These are phyloP conservation scores for Phalacrocorax carbo DNA, from an alignment of 2,113 vertebrate genomes.

Conservation along the genomic window DNA sequence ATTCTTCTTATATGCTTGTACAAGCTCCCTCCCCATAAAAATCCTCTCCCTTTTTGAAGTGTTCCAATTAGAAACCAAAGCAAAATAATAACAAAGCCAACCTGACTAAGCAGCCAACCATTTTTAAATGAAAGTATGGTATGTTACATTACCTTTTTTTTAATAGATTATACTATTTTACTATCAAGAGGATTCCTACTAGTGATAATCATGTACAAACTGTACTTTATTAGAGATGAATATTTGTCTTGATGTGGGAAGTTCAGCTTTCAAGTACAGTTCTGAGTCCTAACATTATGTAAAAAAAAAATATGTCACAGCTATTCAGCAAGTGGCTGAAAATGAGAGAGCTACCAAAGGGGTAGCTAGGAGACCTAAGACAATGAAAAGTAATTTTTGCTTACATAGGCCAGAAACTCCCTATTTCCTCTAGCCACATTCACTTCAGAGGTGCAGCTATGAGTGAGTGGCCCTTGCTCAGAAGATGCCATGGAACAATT, in stretches of 20 bases:
- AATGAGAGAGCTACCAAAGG: neutral
- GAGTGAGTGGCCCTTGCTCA: neutral
- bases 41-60: neutral
- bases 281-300: neutral
- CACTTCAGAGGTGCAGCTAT: neutral
- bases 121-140: neutral
- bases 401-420: neutral
- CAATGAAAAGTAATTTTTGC: neutral
- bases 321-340: neutral
- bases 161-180: neutral
- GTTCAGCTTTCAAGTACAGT: neutral
- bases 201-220: neutral
- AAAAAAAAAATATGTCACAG: neutral
- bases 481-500: neutral
- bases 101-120: fast-evolving
- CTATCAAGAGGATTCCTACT: neutral
- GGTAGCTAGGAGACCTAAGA: neutral
- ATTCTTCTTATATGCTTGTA: neutral
- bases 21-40: neutral
- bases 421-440: neutral
- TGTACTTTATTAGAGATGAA: neutral
- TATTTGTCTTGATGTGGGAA: neutral
- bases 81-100: neutral
- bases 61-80: neutral
- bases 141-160: neutral